Percentiles rank a stretch among this genome's conserved stretches.
phyloP scores from a whole-genome alignment of 2,888 invertebrate genomes.

The Cephus pygmeus region DNA sequence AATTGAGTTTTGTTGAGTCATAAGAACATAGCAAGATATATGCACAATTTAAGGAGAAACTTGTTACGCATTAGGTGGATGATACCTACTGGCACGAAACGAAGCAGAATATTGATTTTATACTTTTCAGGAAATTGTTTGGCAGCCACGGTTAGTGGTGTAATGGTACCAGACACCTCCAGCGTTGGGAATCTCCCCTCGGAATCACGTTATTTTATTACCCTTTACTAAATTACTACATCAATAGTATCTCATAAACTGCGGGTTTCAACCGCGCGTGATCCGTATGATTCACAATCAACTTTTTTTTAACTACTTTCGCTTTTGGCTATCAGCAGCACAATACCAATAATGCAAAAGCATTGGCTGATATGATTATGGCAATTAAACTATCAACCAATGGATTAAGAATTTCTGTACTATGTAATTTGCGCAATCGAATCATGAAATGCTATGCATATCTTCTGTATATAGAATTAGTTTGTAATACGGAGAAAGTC shows the following conservation, averaged over 20 bases:
- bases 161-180: slow-evolving; percentile 28
- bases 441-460: too few relatives aligned
- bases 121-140: slow-evolving; percentile 23
- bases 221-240: background rate
- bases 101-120: slow-evolving; percentile 45
- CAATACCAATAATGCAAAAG: background rate
- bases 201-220: background rate
- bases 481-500: background rate
- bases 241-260: background rate
- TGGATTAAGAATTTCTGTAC: background rate
- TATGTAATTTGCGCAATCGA: too few relatives aligned
- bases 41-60: slow-evolving; percentile 27
- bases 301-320: background rate
- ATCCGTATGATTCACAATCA: background rate
- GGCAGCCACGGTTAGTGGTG: slow-evolving; percentile 17
- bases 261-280: background rate
- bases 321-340: background rate
- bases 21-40: background rate
- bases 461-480: background rate
- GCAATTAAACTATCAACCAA: background rate
- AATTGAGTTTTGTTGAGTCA: background rate
- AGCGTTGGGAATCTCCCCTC: background rate
- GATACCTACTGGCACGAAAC: slow-evolving; percentile 39
- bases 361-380: background rate
- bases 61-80: slow-evolving; percentile 29